phyloP scores from a whole-genome alignment of 2,113 vertebrate species.

The Onychorhynchus coronatus region DNA sequence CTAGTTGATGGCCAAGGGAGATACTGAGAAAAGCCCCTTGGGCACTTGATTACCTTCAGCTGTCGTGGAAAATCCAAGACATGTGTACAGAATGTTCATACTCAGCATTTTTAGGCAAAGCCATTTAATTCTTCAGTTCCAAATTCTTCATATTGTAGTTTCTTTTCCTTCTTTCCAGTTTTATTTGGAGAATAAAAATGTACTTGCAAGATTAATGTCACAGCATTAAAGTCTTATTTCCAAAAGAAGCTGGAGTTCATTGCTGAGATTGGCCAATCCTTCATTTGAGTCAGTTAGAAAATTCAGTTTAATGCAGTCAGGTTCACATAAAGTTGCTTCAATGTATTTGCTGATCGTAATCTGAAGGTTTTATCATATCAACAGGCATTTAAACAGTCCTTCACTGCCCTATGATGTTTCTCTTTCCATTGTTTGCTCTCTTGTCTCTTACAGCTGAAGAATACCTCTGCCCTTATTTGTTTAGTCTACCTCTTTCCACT shows the following conservation, averaged over 20 bases:
- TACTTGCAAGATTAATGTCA: background rate
- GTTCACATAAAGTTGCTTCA: background rate
- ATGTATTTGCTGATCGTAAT: background rate
- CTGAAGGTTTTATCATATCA: background rate
- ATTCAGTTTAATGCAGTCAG: background rate
- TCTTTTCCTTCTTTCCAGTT: background rate
- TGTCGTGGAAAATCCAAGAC: background rate
- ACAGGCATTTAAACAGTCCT: background rate
- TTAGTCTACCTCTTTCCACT: background rate
- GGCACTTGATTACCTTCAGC: background rate
- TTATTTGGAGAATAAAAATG: background rate
- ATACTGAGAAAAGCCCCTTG: background rate
- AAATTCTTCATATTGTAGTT: background rate
- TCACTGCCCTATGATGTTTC: background rate
- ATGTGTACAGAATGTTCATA: background rate
- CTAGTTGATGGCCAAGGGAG: background rate
- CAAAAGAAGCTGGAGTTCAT: background rate
- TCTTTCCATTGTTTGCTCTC: background rate
- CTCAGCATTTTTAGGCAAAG: background rate
- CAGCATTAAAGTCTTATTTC: background rate
- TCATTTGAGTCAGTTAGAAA: background rate
- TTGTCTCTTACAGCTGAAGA: background rate
- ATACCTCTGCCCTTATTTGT: background rate
- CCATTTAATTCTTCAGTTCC: background rate
- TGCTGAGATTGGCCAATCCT: background rate